Evolutionary conservation across 1,140 invertebrate genomes (phyloP), one percentile per base, ranked within the genome.

Genomic region (Drosophila kurseongensis): DNA sequence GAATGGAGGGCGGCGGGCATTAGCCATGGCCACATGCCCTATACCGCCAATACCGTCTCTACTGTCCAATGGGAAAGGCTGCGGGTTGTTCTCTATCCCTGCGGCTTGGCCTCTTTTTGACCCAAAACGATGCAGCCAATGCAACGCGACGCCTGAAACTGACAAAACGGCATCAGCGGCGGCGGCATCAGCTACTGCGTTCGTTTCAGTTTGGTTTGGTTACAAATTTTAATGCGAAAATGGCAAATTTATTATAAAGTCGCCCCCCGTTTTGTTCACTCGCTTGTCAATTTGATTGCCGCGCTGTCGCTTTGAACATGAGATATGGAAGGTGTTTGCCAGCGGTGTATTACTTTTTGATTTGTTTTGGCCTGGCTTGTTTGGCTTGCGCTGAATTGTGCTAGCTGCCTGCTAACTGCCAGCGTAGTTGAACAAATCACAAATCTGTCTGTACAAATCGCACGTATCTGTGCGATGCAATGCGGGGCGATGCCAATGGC

Each of bases 181-280:
- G 18, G 14, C 27, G 14, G 16, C 38, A 44, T 10, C 44, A 50
- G 56, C 71, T 56, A 14, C 55, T 18, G 73, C 62, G 61, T 47
- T 42, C 45, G 62, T 58, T 66, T 57, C 44, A 57, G 61, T 74
- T 80, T 74, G 75, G 68, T 76, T 82, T 68, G 79, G 66, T 88
- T 88, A 88, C 83, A 88, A 88, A 88, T 88, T 89, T 89, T 89
- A 89, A 89, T 89, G 85, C 84, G 80, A 89, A 89, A 89, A 89
- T 89, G 84, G 84, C 84, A 89, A 89, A 86, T 86, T 86, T 86
- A 86, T 86, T 69, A 86, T 73, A 88, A 86, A 84, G 76, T 83
- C 75, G 79, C 63, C 52, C 60, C 67, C 66, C 71, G 66, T 77
- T 88, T 79, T 83, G 83, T 82, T 89, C 83, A 79, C 66, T 82